Evolutionary conservation across 1,140 invertebrate species (phyloP), one percentile per base, ranked within the genome.

Genomic region (Papilio dardanus): DNA sequence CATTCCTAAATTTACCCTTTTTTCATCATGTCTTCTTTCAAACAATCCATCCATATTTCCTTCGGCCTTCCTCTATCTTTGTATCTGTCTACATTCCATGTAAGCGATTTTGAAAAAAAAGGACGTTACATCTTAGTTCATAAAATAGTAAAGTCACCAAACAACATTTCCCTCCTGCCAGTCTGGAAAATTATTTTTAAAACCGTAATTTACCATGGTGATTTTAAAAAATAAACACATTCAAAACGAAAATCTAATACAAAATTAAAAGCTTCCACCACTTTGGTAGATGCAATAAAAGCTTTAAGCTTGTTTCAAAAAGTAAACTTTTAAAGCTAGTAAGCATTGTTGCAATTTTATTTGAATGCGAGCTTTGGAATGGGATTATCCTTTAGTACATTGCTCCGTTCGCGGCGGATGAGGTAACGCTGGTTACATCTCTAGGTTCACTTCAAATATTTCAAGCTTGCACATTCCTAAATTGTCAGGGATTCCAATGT

Each of bases 321-420:
- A 71, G 40, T 71, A 46, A 40, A 62, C 54, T 62, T 62, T 62
- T 14, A 62, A 62, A 62, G 54, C 54, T 28, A 28, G 19, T 33
- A 33, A 58, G 50, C 71, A 73, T 73, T 54, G 71, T 73, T 73
- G 24, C 46, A 58, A 54, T 73, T 73, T 73, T 73, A 73, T 58
- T 73, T 73, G 46, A 54, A 73, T 73, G 28, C 24, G 31, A 35
- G 16, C 30, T n/a, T 54, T 31, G 71, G 46, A 73, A 73, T 73
- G 28, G 71, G 46, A 73, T 73, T 73, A 73, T 73, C 71, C 71
- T 73, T 73, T 73, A 73, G 28, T 58, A 58, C 71, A 73, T 73
- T 33, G 71, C 71, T 73, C 46, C 71, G 71, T 73, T 31, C 8
- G 46, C 50, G 30, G 42, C 69, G 69, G 30, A 33, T n/a, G 46